Evolutionary conservation across 2,888 invertebrate species (phyloP).

Genomic region (Parnassius glacialis): DNA sequence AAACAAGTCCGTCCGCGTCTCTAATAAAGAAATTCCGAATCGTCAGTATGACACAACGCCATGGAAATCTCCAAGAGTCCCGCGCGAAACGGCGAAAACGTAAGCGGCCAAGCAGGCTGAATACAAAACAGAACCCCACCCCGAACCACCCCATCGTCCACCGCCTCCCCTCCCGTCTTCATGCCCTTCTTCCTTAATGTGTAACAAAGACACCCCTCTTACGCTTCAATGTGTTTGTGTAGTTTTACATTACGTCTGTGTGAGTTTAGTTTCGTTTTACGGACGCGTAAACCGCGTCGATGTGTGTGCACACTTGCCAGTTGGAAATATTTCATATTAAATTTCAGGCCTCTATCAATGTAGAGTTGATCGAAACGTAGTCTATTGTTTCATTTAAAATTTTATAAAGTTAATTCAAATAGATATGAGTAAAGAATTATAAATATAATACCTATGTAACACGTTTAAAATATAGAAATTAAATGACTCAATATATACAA

Average conservation of each 20-base stretch:
- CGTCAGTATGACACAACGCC: conserved; percentile 58
- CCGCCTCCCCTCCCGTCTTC: conserved; percentile 53
- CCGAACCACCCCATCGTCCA: conserved; percentile 39
- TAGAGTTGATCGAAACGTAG: background rate
- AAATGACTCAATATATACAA: too few relatives aligned
- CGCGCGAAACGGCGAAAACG: conserved; percentile 79
- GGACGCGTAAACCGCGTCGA: conserved; percentile 32
- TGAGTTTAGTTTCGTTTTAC: conserved; percentile 55
- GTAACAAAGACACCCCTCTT: conserved; percentile 80
- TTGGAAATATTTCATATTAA: conserved; percentile 78
- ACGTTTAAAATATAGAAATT: too few relatives aligned
- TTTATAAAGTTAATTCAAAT: background rate
- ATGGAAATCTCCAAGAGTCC: conserved; percentile 75
- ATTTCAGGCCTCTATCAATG: conserved; percentile 66
- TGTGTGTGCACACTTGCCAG: conserved; percentile 40
- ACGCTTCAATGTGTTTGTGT: conserved; percentile 68
- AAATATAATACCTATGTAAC: too few relatives aligned
- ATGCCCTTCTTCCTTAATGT: conserved; percentile 78
- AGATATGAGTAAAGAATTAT: too few relatives aligned
- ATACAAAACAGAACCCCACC: conserved; percentile 69
- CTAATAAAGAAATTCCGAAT: conserved; percentile 74
- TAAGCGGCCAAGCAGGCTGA: conserved; percentile 70
- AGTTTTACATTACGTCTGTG: conserved; percentile 48
- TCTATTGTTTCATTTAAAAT: conserved; percentile 2
- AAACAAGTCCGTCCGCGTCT: conserved; percentile 37